Conservation (phyloP, 2,888 invertebrate genomes). For the Drosophila cracens region DNA sequence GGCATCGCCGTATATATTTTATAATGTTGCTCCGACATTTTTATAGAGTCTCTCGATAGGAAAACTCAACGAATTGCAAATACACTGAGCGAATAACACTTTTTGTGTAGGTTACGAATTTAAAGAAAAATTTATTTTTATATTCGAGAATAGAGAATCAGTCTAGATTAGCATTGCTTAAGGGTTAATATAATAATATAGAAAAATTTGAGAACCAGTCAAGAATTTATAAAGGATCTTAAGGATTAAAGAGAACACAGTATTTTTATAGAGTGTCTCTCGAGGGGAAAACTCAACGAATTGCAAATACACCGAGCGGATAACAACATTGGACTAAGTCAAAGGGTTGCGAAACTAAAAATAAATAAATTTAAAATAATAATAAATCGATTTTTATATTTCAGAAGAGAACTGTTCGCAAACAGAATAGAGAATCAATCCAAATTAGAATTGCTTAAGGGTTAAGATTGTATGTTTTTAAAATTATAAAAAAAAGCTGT, state of each 20-base stretch:
- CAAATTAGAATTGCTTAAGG: background rate
- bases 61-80: slow-evolving; percentile 6
- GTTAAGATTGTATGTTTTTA: background rate
- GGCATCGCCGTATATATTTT: slow-evolving; percentile 11
- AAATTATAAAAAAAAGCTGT: background rate
- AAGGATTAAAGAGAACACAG: too few species aligned
- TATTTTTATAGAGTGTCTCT: too few species aligned
- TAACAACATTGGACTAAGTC: too few species aligned
- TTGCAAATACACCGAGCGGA: too few species aligned
- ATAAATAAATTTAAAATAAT: too few species aligned
- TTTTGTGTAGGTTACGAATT: background rate
- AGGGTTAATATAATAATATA: background rate
- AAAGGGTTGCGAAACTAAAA: too few species aligned
- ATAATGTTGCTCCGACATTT: slow-evolving; percentile 9
- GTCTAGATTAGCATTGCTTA: background rate
- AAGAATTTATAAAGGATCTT: too few species aligned
- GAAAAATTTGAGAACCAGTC: too few species aligned
- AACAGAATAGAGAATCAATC: background rate
- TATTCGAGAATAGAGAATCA: background rate
- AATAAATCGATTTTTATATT: background rate
- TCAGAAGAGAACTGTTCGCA: too few species aligned
- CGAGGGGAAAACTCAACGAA: too few species aligned
- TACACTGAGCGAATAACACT: background rate
- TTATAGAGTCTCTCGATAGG: background rate
- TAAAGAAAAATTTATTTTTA: background rate